Evolutionary conservation across 2,113 vertebrate species (phyloP).

Genomic region (Raphicerus campestris): DNA sequence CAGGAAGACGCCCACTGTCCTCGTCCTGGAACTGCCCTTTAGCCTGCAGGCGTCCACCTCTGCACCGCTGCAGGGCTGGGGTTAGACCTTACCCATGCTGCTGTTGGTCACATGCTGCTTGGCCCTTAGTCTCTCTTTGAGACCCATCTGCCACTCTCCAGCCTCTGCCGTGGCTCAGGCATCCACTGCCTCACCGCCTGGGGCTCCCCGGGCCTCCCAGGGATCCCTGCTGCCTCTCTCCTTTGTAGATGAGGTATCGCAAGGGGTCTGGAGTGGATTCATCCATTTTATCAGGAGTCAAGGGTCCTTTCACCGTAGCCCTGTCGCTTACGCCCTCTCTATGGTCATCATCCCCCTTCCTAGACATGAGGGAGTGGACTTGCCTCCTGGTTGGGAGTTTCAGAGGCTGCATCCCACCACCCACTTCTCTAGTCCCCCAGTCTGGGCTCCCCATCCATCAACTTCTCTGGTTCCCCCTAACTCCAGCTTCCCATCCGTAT

Average conservation of each 20-base stretch:
- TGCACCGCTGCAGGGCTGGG: background rate
- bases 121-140: background rate
- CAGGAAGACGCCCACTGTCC: conserved; percentile 18
- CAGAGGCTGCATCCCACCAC: fast-evolving
- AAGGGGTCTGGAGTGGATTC: background rate
- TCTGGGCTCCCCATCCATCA: background rate
- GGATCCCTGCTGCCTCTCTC: background rate
- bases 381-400: background rate
- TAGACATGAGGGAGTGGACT: background rate
- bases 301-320: background rate
- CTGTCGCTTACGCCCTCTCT: background rate
- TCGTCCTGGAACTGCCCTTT: conserved; percentile 39
- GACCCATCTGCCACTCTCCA: background rate
- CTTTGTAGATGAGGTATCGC: background rate
- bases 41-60: conserved; percentile 12
- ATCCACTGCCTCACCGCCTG: background rate
- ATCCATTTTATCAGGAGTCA: background rate
- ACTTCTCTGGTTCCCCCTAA: background rate
- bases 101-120: background rate
- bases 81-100: background rate
- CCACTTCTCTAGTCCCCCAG: background rate
- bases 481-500: background rate
- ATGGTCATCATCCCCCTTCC: background rate
- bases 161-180: background rate
- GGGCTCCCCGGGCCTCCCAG: background rate